Percentiles rank a stretch among this genome's conserved stretches.
Conservation (phyloP, 2,113 vertebrate genomes). For the Syrmaticus mikado region DNA sequence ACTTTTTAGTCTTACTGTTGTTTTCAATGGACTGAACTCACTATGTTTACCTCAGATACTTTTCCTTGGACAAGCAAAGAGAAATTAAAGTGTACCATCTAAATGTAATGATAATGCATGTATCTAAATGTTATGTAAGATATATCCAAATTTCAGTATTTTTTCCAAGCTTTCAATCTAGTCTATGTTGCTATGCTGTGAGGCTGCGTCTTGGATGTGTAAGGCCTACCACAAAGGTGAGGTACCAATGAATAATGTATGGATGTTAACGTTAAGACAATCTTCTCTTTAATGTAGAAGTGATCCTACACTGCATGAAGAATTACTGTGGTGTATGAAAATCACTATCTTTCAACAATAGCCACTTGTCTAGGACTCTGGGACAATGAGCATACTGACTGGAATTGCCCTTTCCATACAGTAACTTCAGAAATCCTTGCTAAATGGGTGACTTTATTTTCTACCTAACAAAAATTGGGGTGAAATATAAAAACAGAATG, state of each 20-base stretch:
- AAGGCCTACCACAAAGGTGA: background rate
- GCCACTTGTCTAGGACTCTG: background rate
- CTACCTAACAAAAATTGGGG: background rate
- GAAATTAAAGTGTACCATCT: background rate
- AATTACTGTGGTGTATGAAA: background rate
- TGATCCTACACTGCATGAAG: background rate
- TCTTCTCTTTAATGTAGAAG: background rate
- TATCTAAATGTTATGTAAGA: background rate
- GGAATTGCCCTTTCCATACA: background rate
- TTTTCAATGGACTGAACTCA: background rate
- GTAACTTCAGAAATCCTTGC: background rate
- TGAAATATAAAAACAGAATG: background rate
- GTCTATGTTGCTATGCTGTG: background rate
- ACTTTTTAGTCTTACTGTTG: background rate
- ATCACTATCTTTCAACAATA: background rate
- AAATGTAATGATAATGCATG: background rate
- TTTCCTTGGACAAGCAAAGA: background rate
- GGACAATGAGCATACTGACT: background rate
- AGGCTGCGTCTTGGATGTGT: background rate
- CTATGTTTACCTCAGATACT: background rate
- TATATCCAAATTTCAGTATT: background rate
- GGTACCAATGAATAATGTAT: background rate
- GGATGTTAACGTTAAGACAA: background rate
- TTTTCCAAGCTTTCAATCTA: background rate
- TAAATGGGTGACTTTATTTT: background rate